phyloP scores from a whole-genome alignment of 2,797 vertebrate species.

The Sorex maritimensis region DNA sequence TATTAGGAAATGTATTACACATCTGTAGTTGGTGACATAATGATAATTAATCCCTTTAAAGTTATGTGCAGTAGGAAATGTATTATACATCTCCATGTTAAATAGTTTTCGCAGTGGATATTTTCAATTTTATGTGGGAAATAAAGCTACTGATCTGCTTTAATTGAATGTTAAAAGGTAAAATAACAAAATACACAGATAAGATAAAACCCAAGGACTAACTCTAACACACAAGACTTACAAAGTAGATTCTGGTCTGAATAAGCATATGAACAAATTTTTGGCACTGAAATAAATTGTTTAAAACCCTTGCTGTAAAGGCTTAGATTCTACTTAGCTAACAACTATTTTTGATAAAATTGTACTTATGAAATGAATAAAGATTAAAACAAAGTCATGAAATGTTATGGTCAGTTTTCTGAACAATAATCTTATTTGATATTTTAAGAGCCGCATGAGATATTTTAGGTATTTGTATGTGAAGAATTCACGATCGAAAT shows the following conservation, averaged over 20 bases:
- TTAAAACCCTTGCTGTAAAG: not conserved
- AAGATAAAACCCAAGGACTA: not conserved
- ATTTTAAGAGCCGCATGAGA: not conserved
- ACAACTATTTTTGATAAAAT: not conserved
- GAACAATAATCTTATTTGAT: not conserved
- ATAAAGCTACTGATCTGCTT: constrained; percentile 31
- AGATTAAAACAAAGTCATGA: not conserved
- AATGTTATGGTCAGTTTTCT: not conserved
- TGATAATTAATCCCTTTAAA: constrained; percentile 48
- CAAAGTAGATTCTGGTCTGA: not conserved
- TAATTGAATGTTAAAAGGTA: constrained; percentile 6
- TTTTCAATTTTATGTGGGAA: not conserved
- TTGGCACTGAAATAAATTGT: not conserved
- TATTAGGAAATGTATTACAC: not conserved
- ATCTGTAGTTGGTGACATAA: constrained; percentile 1
- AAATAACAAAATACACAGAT: constrained; percentile 35
- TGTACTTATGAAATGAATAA: not conserved
- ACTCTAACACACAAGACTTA: not conserved
- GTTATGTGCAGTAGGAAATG: not conserved
- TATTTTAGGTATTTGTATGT: not conserved
- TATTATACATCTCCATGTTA: not conserved
- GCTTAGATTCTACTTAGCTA: not conserved
- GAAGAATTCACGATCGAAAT: not conserved
- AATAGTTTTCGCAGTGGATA: constrained; percentile 41
- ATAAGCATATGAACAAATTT: not conserved